Percentiles rank a stretch among this genome's conserved stretches.
These are phyloP conservation scores for Smittia sp. DNA, from an alignment of 2,888 invertebrate genomes.

Conservation along the genomic window DNA sequence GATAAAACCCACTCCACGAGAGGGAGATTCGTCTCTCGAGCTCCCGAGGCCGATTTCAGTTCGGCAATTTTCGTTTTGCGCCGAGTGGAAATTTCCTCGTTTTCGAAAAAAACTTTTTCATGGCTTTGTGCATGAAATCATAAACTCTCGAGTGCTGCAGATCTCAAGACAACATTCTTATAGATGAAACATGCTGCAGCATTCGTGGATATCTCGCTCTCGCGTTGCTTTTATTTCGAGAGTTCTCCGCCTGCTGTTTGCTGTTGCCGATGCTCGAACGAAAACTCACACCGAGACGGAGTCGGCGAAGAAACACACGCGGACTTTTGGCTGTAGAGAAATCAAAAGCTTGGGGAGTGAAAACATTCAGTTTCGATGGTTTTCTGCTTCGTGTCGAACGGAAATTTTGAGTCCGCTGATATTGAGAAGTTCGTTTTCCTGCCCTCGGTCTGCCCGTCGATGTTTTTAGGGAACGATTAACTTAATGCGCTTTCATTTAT, in stretches of 20 bases:
- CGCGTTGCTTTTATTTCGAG: not conserved
- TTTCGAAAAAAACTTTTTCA: not conserved
- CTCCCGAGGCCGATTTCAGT: not conserved
- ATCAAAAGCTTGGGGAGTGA: not conserved
- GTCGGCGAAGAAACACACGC: not conserved
- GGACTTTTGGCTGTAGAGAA: not conserved
- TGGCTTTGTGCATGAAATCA: not conserved
- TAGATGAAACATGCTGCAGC: not conserved
- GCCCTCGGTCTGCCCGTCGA: not conserved
- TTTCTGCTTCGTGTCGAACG: conserved; percentile 15
- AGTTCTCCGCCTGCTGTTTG: not conserved
- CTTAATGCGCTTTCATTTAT: conserved; percentile 8
- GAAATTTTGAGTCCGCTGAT: not conserved
- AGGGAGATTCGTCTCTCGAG: not conserved
- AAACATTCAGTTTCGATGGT: conserved; percentile 33
- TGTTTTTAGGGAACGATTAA: not conserved
- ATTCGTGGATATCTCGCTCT: not conserved
- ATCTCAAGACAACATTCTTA: not conserved
- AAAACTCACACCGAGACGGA: not conserved
- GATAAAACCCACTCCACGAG: not conserved
- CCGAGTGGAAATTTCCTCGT: not conserved
- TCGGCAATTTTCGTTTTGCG: not conserved
- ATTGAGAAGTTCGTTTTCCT: not conserved
- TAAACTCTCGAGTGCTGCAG: not conserved
- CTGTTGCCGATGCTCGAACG: not conserved